Evolutionary conservation across 2,797 vertebrate genomes (phyloP).

Genomic region (Geotrypetes seraphini): DNA sequence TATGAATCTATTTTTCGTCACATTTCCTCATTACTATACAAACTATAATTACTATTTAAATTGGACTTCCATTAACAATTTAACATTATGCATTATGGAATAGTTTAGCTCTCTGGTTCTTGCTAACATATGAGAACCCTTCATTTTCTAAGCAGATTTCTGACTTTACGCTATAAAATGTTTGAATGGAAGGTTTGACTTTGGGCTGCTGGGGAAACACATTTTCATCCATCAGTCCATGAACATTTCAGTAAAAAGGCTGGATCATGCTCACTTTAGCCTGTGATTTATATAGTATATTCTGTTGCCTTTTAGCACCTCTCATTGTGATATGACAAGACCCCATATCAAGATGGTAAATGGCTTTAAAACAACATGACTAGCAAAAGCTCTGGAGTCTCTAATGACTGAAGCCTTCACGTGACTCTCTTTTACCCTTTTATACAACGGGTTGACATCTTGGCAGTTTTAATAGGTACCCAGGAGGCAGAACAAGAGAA

Average conservation of each 20-base stretch:
- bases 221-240: constrained; percentile 15
- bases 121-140: no score
- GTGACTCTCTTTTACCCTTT: constrained; percentile 31
- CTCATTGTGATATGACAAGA: constrained; percentile 1
- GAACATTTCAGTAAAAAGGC: constrained; percentile 14
- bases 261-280: not conserved
- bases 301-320: constrained; percentile 3
- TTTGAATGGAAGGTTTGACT: constrained; percentile 8
- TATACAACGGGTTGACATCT: constrained; percentile 27
- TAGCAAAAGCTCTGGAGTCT: constrained; percentile 3
- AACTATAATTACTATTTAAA: no score
- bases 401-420: constrained; percentile 22
- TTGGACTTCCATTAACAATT: no score
- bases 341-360: constrained; percentile 2
- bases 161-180: no score
- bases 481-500: constrained; percentile 28
- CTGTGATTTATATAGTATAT: constrained; percentile 15
- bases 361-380: constrained; percentile 15
- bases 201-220: constrained; percentile 11
- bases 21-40: no score
- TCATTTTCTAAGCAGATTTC: no score
- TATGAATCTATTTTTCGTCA: no score
- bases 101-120: no score
- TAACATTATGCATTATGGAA: no score
- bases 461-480: constrained; percentile 40